Evolutionary conservation across 2,888 invertebrate genomes (phyloP).

Genomic region (Tinea pellionella): DNA sequence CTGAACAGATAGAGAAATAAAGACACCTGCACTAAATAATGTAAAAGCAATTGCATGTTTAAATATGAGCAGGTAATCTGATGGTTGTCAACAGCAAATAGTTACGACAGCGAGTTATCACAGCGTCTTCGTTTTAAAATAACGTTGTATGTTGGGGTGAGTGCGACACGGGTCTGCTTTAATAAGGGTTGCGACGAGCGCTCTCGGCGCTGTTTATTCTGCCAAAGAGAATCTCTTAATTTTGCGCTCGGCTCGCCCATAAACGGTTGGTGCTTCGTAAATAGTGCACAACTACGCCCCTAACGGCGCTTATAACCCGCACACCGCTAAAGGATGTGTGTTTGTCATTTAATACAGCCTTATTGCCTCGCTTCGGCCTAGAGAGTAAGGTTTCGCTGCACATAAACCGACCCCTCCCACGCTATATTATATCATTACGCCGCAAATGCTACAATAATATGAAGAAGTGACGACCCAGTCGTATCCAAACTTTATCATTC

Average conservation of each 20-base stretch:
- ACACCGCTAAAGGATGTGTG: conserved; percentile 20
- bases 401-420: neutral
- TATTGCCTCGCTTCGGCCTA: conserved; percentile 22
- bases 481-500: neutral
- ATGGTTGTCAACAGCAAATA: neutral
- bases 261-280: conserved; percentile 28
- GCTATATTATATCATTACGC: conserved; percentile 10
- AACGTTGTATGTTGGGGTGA: conserved; percentile 20
- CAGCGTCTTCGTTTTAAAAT: conserved; percentile 49
- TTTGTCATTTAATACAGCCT: conserved; percentile 29
- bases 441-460: conserved; percentile 12
- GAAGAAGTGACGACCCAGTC: conserved; percentile 4
- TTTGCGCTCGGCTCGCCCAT: conserved; percentile 39
- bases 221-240: conserved; percentile 54
- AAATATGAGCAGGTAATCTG: conserved; percentile 1
- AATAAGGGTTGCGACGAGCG: conserved; percentile 41
- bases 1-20: neutral
- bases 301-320: conserved; percentile 19
- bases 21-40: neutral
- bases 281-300: conserved; percentile 27
- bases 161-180: conserved; percentile 26
- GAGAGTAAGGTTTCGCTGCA: neutral
- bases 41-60: neutral
- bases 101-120: conserved; percentile 23
- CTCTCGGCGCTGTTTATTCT: conserved; percentile 42